Conservation (phyloP, 1,140 invertebrate species). For the Antheraea mylitta region DNA sequence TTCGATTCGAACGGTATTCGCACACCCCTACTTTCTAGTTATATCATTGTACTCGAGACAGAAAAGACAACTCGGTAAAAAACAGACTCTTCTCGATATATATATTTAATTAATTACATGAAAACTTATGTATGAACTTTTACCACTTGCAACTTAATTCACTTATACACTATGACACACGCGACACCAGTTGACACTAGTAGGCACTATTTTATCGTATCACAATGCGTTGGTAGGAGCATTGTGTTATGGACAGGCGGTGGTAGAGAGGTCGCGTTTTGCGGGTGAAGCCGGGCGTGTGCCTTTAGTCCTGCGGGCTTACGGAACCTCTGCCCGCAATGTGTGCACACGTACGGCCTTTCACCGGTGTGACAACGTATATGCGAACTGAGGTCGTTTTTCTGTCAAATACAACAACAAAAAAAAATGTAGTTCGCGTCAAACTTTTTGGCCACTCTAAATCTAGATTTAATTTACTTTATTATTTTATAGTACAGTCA, state of each 20-base stretch:
- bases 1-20: no score
- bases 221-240: background rate
- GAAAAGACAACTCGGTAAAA: no score
- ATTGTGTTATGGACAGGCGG: background rate
- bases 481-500: no score
- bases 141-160: no score
- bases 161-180: no score
- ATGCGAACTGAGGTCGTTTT: constrained; percentile 83
- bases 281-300: constrained; percentile 81
- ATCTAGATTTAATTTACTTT: no score
- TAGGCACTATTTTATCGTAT: background rate
- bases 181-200: background rate
- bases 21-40: no score
- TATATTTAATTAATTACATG: no score
- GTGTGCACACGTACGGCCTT: constrained; percentile 89
- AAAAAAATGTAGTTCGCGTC: background rate
- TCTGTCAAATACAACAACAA: constrained; percentile 44
- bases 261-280: background rate
- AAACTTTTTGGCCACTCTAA: no score
- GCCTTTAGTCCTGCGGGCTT: constrained; percentile 83
- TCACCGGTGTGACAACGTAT: constrained; percentile 89
- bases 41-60: no score
- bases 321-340: constrained; percentile 88
- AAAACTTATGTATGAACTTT: no score
- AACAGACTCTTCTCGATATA: no score